Evolutionary conservation across 1,140 invertebrate species (phyloP).

Genomic region (Calosoma granatense): DNA sequence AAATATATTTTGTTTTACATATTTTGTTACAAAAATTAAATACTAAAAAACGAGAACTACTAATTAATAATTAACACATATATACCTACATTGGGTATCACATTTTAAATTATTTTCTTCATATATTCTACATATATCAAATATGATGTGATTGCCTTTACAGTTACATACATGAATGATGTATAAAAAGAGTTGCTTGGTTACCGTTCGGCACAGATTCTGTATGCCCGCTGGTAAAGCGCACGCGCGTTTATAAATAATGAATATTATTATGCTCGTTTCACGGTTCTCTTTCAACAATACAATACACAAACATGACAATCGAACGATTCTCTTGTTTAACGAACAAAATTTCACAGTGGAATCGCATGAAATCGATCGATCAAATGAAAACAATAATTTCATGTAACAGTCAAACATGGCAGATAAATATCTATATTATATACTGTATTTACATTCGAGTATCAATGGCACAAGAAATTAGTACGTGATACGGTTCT

Average conservation of each 20-base stretch:
- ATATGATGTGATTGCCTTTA: background rate
- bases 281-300: background rate
- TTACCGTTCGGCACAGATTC: background rate
- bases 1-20: slow-evolving; percentile 5
- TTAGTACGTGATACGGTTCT: background rate
- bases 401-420: too few relatives aligned
- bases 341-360: too few relatives aligned
- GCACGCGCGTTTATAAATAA: too few relatives aligned
- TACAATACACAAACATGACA: too few relatives aligned
- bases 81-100: slow-evolving; percentile 10
- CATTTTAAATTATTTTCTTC: slow-evolving; percentile 9
- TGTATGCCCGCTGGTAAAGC: background rate
- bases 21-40: slow-evolving; percentile 17
- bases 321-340: too few relatives aligned
- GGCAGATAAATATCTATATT: too few relatives aligned
- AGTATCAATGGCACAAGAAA: background rate
- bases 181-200: background rate
- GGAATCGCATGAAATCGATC: too few relatives aligned
- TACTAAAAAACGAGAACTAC: slow-evolving; percentile 10
- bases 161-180: slow-evolving; percentile 5
- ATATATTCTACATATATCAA: slow-evolving; percentile 9
- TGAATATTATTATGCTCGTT: background rate
- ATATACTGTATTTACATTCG: background rate
- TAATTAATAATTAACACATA: slow-evolving; percentile 10
- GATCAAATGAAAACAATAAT: background rate